These are phyloP conservation scores for Schizothorax lantsangensis DNA, from an alignment of 2,797 vertebrate species.

Conservation along the genomic window DNA sequence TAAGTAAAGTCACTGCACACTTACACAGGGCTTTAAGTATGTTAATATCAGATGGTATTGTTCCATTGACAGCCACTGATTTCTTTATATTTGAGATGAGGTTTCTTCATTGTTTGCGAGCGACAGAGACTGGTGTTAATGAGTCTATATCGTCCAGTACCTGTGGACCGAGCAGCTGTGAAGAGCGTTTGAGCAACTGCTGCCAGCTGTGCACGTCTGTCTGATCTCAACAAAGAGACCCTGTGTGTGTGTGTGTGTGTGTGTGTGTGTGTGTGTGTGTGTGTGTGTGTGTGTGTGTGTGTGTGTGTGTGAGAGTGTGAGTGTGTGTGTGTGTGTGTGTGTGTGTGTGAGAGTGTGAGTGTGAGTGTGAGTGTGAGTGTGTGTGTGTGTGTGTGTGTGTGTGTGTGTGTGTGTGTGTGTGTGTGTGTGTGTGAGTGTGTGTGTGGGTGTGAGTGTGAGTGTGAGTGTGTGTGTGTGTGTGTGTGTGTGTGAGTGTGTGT, in stretches of 20 bases:
- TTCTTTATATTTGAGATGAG: neutral
- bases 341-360: too few relatives aligned
- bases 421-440: too few relatives aligned
- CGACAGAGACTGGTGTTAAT: neutral
- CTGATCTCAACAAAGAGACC: constrained; percentile 73
- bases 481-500: constrained; percentile 59
- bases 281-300: too few relatives aligned
- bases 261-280: constrained; percentile 59
- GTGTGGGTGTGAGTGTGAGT: too few relatives aligned
- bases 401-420: constrained; percentile 59
- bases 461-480: constrained; percentile 51
- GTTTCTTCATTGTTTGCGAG: neutral
- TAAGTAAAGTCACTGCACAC: neutral
- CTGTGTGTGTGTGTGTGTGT: constrained; percentile 65
- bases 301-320: too few relatives aligned
- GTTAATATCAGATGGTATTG: neutral
- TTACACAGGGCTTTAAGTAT: neutral
- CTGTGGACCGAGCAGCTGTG: constrained; percentile 81
- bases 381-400: too few relatives aligned
- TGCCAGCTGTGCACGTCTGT: constrained; percentile 81
- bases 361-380: too few relatives aligned
- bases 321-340: too few relatives aligned
- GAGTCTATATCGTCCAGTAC: constrained; percentile 55
- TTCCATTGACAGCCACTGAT: neutral
- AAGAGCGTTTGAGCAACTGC: constrained; percentile 78